Evolutionary conservation across 2,888 invertebrate species (phyloP).

Genomic region (Microplitis deprimator): DNA sequence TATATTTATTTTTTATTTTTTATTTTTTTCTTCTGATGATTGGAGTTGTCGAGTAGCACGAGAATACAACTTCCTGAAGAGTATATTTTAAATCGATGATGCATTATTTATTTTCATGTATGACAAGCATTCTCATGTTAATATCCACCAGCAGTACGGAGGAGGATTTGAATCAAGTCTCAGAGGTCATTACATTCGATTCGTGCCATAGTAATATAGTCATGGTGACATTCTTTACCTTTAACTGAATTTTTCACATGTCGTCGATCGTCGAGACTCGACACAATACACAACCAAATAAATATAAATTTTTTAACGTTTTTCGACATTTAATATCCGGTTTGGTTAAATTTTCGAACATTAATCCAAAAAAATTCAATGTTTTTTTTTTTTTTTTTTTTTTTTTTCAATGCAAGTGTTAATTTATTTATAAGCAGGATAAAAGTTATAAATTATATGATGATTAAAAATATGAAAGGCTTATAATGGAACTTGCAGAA

Average conservation of each 20-base stretch:
- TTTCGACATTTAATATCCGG: too few relatives aligned
- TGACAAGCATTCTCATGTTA: constrained; percentile 65
- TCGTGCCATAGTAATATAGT: constrained; percentile 48
- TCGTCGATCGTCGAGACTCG: not conserved
- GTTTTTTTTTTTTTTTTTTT: too few relatives aligned
- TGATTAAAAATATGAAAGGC: not conserved
- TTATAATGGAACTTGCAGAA: not conserved
- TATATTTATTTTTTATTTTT: too few relatives aligned
- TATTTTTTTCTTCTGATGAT: not conserved
- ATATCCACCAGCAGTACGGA: constrained; percentile 42
- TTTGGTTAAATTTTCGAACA: too few relatives aligned
- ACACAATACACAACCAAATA: not conserved
- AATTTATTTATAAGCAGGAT: constrained; percentile 3
- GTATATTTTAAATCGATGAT: constrained; percentile 50
- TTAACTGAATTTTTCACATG: constrained; percentile 27
- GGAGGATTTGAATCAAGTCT: constrained; percentile 37
- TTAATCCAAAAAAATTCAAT: too few relatives aligned
- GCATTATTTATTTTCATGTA: constrained; percentile 65
- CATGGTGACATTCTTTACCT: constrained; percentile 35
- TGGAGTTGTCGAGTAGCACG: not conserved
- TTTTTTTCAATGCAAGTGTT: not conserved
- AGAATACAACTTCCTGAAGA: not conserved
- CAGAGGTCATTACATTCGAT: constrained; percentile 56
- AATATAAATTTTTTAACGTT: not conserved
- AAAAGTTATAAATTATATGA: not conserved